Percentiles rank a stretch among this genome's conserved stretches.
phyloP scores from a whole-genome alignment of 2,888 invertebrate genomes.

The Pyrrhia umbra region DNA sequence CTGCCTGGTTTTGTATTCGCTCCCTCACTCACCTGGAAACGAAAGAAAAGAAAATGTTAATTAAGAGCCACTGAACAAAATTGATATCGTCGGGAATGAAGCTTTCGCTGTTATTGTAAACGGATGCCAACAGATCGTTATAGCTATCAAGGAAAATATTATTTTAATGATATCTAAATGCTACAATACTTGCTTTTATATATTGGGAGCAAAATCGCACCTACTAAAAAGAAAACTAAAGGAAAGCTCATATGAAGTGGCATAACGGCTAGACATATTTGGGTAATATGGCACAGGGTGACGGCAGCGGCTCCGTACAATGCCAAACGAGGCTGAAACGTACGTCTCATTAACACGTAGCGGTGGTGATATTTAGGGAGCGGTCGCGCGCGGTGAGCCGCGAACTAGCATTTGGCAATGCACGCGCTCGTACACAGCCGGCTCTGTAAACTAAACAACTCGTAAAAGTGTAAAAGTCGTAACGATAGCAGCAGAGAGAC shows the following conservation, averaged over 20 bases:
- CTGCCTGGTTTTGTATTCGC: slow-evolving; percentile 82
- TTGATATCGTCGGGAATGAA: slow-evolving; percentile 86
- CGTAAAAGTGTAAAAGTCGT: slow-evolving; percentile 90
- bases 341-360: slow-evolving; percentile 87
- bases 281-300: slow-evolving; percentile 61
- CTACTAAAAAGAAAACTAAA: slow-evolving; percentile 51
- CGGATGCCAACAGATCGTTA: slow-evolving; percentile 78
- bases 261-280: slow-evolving; percentile 64
- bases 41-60: slow-evolving; percentile 90
- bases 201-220: slow-evolving; percentile 39
- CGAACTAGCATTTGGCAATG: slow-evolving; percentile 89
- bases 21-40: slow-evolving; percentile 89
- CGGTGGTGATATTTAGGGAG: slow-evolving; percentile 83
- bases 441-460: slow-evolving; percentile 89
- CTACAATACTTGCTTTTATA: slow-evolving; percentile 25
- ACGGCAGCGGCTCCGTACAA: slow-evolving; percentile 63
- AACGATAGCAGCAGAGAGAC: slow-evolving; percentile 85
- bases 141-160: slow-evolving; percentile 61
- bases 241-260: slow-evolving; percentile 48
- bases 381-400: slow-evolving; percentile 87
- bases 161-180: slow-evolving; percentile 60
- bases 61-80: slow-evolving; percentile 89
- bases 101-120: slow-evolving; percentile 83
- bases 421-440: slow-evolving; percentile 79
- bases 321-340: slow-evolving; percentile 84